These are phyloP conservation scores for Platycheirus albimanus DNA, from an alignment of 2,888 invertebrate genomes.

Conservation along the genomic window DNA sequence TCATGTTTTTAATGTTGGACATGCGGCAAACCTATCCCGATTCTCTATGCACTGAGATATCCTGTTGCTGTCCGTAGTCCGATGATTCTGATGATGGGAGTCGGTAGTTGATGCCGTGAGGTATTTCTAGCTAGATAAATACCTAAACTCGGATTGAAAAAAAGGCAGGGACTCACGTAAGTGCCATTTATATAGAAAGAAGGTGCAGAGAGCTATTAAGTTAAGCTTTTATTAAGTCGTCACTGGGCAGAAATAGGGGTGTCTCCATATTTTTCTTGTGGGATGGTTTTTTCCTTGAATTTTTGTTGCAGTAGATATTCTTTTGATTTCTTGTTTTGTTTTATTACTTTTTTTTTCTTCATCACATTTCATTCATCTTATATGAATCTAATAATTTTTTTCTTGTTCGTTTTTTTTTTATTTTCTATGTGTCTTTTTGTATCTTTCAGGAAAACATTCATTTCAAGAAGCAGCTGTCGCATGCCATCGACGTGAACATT, in stretches of 20 bases:
- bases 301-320: neutral
- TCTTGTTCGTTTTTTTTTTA: conserved; percentile 8
- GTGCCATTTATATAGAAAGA: conserved; percentile 27
- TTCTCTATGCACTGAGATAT: conserved; percentile 19
- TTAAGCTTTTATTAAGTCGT: conserved; percentile 73
- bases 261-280: conserved; percentile 40
- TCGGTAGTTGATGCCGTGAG: conserved; percentile 55
- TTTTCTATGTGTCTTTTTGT: conserved; percentile 23
- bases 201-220: conserved; percentile 65
- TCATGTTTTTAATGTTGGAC: neutral
- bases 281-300: conserved; percentile 46
- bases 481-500: conserved; percentile 72
- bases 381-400: conserved; percentile 54
- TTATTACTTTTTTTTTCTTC: neutral
- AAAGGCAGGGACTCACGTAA: conserved; percentile 35
- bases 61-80: conserved; percentile 25
- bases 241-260: conserved; percentile 41
- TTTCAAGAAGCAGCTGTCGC: conserved; percentile 70
- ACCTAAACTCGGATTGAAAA: conserved; percentile 30
- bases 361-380: conserved; percentile 69
- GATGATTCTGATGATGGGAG: conserved; percentile 3
- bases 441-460: conserved; percentile 65
- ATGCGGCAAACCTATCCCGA: conserved; percentile 7
- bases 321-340: conserved; percentile 28
- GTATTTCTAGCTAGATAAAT: conserved; percentile 67